phyloP scores from a whole-genome alignment of 2,113 vertebrate species.

The Gymnorhina tibicen region DNA sequence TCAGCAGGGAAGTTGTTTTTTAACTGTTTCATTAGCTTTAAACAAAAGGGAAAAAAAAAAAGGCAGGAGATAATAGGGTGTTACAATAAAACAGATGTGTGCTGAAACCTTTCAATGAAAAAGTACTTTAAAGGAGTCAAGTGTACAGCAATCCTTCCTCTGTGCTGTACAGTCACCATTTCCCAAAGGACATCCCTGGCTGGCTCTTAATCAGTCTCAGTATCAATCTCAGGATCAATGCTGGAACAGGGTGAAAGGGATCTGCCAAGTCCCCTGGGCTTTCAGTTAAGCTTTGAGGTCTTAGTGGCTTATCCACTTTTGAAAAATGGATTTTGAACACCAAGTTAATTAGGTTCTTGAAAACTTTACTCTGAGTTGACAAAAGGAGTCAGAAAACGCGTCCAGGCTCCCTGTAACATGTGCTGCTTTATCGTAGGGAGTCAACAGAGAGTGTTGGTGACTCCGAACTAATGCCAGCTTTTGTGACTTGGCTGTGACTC shows the following conservation, averaged over 20 bases:
- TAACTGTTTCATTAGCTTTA: neutral
- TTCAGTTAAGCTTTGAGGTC: neutral
- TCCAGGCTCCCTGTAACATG: neutral
- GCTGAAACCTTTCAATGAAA: neutral
- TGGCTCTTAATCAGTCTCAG: neutral
- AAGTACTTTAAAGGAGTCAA: neutral
- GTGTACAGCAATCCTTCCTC: neutral
- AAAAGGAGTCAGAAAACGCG: neutral
- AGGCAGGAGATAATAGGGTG: neutral
- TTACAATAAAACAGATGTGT: neutral
- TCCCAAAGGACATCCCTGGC: neutral
- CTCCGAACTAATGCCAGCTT: neutral
- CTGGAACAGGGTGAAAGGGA: neutral
- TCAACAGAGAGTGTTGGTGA: neutral
- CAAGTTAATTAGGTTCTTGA: neutral
- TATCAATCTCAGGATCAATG: neutral
- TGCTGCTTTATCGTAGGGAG: neutral
- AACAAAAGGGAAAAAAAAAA: neutral
- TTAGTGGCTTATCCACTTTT: neutral
- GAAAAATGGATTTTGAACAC: neutral
- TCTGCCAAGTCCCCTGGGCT: neutral
- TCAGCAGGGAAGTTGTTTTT: neutral
- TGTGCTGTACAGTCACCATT: neutral
- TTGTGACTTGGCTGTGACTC: neutral
- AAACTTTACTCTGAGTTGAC: neutral